Evolutionary conservation across 2,888 invertebrate genomes (phyloP).

Genomic region (Acleris cristana): DNA sequence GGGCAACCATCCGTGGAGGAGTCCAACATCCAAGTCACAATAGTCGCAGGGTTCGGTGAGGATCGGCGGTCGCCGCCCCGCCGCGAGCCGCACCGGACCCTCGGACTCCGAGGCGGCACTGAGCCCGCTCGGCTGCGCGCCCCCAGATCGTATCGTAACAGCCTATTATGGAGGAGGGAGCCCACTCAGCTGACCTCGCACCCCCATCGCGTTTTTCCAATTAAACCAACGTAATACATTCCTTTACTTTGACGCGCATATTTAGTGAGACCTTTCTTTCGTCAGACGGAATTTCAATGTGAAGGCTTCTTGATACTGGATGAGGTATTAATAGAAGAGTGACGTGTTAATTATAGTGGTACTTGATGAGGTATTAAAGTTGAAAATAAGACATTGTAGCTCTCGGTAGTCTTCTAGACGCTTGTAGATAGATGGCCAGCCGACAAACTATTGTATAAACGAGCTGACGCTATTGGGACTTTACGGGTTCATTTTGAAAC

Average conservation of each 20-base stretch:
- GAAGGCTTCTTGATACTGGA: conserved; percentile 36
- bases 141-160: conserved; percentile 75
- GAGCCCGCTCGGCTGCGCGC: conserved; percentile 48
- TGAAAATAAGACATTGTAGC: no score
- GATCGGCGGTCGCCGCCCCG: not conserved
- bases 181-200: conserved; percentile 80
- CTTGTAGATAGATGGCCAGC: no score
- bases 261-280: conserved; percentile 57
- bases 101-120: conserved; percentile 39
- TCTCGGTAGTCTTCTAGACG: no score
- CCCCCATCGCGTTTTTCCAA: conserved; percentile 83
- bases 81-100: conserved; percentile 5
- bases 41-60: conserved; percentile 11
- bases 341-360: conserved; percentile 6
- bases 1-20: conserved; percentile 46
- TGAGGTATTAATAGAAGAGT: conserved; percentile 21
- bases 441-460: no score
- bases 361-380: not conserved
- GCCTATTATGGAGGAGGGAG: conserved; percentile 77
- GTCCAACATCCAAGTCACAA: conserved; percentile 36
- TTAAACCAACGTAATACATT: conserved; percentile 74
- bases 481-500: no score
- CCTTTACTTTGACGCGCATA: conserved; percentile 72
- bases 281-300: conserved; percentile 42
- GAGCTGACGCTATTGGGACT: no score